phyloP scores from a whole-genome alignment of 2,113 vertebrate species.

The Rhodinocichla rosea region DNA sequence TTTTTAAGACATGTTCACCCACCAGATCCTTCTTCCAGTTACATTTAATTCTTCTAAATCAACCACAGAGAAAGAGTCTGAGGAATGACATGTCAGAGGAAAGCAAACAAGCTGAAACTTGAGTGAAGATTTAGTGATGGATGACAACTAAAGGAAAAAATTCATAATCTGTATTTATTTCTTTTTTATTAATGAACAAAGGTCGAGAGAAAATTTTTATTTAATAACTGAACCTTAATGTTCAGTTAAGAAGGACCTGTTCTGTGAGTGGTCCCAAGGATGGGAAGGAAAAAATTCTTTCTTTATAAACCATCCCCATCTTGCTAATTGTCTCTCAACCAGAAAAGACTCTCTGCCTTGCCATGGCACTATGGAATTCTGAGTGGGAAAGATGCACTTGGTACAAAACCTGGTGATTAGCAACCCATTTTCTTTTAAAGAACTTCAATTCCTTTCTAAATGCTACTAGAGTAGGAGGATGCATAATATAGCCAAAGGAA shows the following conservation, averaged over 20 bases:
- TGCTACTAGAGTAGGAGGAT: conserved; percentile 13
- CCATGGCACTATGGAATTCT: background rate
- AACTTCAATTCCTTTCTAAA: conserved; percentile 27
- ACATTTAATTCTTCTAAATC: background rate
- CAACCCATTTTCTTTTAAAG: background rate
- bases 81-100: background rate
- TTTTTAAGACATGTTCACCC: background rate
- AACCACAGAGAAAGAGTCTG: background rate
- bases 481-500: conserved; percentile 54
- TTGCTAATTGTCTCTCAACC: background rate
- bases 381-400: background rate
- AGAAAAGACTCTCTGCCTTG: background rate
- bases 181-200: background rate
- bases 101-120: background rate
- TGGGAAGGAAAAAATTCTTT: background rate
- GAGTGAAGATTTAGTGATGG: background rate
- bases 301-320: background rate
- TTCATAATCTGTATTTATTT: background rate
- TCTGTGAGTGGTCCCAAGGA: background rate
- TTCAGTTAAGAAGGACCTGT: background rate
- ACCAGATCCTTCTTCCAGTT: background rate
- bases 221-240: background rate
- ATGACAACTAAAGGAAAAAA: background rate
- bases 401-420: background rate
- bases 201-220: background rate